Conservation (phyloP, 2,113 vertebrate genomes). For the Oxyruncus cristatus region DNA sequence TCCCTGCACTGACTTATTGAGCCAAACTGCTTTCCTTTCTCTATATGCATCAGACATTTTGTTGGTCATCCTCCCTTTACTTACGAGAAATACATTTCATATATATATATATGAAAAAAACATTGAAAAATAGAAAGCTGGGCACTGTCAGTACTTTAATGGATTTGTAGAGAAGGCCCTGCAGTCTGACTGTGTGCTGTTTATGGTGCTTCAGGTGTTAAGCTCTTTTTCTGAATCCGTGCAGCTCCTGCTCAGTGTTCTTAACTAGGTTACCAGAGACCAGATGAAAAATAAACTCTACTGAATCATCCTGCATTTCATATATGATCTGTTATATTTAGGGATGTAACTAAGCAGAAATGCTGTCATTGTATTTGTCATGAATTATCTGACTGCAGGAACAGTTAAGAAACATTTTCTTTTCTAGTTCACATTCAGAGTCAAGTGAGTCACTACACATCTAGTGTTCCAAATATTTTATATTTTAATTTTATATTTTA, state of each 20-base stretch:
- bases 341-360: background rate
- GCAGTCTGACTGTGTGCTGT: background rate
- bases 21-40: background rate
- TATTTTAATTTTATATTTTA: background rate
- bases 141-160: background rate
- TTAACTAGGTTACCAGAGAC: background rate
- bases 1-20: background rate
- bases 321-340: background rate
- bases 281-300: background rate
- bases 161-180: background rate
- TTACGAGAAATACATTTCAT: background rate
- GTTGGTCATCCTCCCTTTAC: background rate
- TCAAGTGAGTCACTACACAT: background rate
- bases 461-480: background rate
- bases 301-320: background rate
- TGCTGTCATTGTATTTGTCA: background rate
- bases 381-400: background rate
- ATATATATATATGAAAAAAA: background rate
- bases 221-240: background rate
- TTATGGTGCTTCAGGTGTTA: background rate
- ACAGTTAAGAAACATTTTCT: background rate
- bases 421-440: background rate
- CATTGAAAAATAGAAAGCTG: background rate
- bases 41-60: background rate
- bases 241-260: background rate